phyloP scores from a whole-genome alignment of 2,888 invertebrate genomes.

The Melinaea marsaeus region DNA sequence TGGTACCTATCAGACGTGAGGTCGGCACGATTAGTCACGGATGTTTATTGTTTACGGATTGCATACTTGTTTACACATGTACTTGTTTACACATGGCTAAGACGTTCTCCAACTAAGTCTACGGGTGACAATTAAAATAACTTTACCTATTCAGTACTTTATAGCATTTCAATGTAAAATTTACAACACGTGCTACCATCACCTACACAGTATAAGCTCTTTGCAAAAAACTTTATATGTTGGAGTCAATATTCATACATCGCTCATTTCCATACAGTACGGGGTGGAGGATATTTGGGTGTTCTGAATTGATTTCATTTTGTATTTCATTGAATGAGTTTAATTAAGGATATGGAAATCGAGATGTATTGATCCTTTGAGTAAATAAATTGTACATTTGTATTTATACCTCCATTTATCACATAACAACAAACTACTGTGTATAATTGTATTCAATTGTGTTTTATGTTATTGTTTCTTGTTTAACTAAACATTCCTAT shows the following conservation, averaged over 20 bases:
- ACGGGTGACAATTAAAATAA: background rate
- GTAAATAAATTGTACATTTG: conserved; percentile 1
- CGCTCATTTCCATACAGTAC: conserved; percentile 61
- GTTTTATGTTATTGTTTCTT: too few species aligned
- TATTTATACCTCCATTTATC: background rate
- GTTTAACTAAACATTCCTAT: too few species aligned
- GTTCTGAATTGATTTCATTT: conserved; percentile 28
- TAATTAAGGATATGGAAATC: too few species aligned
- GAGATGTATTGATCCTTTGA: background rate
- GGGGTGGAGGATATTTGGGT: conserved; percentile 57
- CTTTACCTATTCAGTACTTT: too few species aligned
- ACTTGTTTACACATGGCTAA: background rate
- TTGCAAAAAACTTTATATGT: conserved; percentile 39
- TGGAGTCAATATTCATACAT: conserved; percentile 58
- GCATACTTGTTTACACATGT: conserved; percentile 4
- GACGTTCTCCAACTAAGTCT: background rate
- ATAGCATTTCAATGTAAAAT: too few species aligned
- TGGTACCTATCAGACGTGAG: conserved; percentile 51
- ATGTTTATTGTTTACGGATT: conserved; percentile 49
- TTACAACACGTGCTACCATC: too few species aligned
- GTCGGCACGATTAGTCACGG: conserved; percentile 55
- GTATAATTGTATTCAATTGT: too few species aligned
- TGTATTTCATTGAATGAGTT: too few species aligned
- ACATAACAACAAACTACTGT: too few species aligned
- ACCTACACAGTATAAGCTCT: background rate